Base-by-base conservation (phyloP, 2,797 vertebrate genomes). In the Trichosurus vulpecula region DNA sequence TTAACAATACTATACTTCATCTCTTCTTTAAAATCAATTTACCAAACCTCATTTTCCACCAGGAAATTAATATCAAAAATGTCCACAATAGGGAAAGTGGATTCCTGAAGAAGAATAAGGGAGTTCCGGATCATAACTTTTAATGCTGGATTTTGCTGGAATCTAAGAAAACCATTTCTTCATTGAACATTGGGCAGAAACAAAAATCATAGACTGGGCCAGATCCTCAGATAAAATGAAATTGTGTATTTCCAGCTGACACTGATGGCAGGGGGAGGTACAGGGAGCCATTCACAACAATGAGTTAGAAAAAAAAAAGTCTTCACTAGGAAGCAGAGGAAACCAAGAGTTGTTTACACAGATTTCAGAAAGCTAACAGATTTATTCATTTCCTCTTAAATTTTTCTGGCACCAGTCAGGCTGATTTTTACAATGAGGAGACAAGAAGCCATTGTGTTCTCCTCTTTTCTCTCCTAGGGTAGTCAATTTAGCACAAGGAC, bases 281-380 rank as follows among this genome's bases (percentile, higher is more conserved):
- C 10, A 61, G 54, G 97, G 91, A 96, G 95, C 81, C 91, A 93
- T 97, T 97, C 96, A 55, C 94, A 97, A 95, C 91, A 58, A 97
- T 92, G 91, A 94, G 58, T 90, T 96, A 52, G 25, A 0, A 0
- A 61, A 91, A 91, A 54, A 57, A 57, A 53, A 52, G 92, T 51
- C 91, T 91, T 95, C 96, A 54, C 94, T 95, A 93, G 94, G 95
- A 98, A 97, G 93, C 91, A 96, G 96, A 66, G 22, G 97, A 98
- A 98, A 93, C 66, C 66, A 55, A 97, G 91, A 93, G 66, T 81
- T 97, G 74, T 97, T 98, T 93, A 87, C 25, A 93, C 1, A 94
- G 87, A 61, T 96, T 92, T 92, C 94, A 95, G 95, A 97, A 95
- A 97, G n/a, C 93, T 95, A 55, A 94, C 41, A 93, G 2, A 0